Evolutionary conservation across 2,113 vertebrate genomes (phyloP).

Genomic region (Mesocricetus auratus): DNA sequence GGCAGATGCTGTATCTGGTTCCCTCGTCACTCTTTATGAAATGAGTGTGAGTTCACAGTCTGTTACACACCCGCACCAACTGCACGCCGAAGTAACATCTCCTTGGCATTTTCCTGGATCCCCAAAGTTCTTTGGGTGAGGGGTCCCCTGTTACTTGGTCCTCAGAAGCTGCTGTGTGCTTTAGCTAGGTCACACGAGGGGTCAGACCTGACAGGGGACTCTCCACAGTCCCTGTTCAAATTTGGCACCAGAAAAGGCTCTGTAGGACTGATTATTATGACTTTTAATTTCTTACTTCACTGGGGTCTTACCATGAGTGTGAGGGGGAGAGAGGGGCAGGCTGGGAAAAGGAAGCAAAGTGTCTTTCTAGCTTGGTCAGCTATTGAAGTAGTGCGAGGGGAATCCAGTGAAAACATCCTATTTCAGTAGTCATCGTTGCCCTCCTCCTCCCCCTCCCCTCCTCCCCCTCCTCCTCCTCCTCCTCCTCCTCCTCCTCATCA

Average conservation of each 20-base stretch:
- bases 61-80: not conserved
- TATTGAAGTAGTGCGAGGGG: not conserved
- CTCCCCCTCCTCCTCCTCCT: too few species aligned
- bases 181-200: not conserved
- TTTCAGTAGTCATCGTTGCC: too few species aligned
- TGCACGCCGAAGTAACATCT: not conserved
- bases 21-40: slow-evolving; percentile 9
- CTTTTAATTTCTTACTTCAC: not conserved
- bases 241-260: not conserved
- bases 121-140: not conserved
- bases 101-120: not conserved
- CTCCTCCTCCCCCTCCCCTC: not conserved
- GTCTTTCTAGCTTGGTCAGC: not conserved
- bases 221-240: not conserved
- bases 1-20: not conserved
- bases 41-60: not conserved
- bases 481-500: not conserved
- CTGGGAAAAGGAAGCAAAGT: not conserved
- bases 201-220: not conserved
- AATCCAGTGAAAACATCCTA: not conserved
- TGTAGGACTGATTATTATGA: not conserved
- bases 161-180: not conserved
- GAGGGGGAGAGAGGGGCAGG: not conserved
- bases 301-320: not conserved
- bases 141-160: not conserved